These are phyloP conservation scores for Pseudorhombus dupliciocellatus DNA, from an alignment of 2,113 vertebrate species.

Conservation along the genomic window DNA sequence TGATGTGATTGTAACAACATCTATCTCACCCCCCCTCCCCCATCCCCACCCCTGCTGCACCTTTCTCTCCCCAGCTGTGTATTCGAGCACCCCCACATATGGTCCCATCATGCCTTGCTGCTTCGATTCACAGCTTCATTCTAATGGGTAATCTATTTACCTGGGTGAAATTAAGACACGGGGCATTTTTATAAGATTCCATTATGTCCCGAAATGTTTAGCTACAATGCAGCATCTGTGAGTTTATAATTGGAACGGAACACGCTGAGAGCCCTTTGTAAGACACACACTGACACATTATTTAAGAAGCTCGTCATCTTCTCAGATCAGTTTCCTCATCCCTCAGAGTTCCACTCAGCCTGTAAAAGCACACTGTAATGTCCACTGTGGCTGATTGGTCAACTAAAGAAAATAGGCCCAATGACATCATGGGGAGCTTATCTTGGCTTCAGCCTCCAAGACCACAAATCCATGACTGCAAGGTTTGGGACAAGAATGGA, in stretches of 20 bases:
- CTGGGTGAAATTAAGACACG: constrained; percentile 16
- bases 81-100: constrained; percentile 18
- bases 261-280: constrained; percentile 19
- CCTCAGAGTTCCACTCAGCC: background rate
- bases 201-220: background rate
- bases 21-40: constrained; percentile 40
- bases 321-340: background rate
- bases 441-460: background rate
- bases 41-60: background rate
- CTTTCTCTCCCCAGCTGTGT: background rate
- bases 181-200: constrained; percentile 45
- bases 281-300: no score
- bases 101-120: constrained; percentile 22
- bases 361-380: background rate
- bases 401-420: background rate
- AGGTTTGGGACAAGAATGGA: background rate
- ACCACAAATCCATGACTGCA: background rate
- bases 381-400: background rate
- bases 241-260: constrained; percentile 18
- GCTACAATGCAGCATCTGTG: constrained; percentile 40
- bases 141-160: constrained; percentile 50
- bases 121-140: constrained; percentile 20
- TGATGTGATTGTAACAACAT: constrained; percentile 53
- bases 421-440: background rate
- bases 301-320: background rate